Percentiles rank a stretch among this genome's conserved stretches.
phyloP scores from a whole-genome alignment of 2,797 vertebrate genomes.

The Vipera ursinii region DNA sequence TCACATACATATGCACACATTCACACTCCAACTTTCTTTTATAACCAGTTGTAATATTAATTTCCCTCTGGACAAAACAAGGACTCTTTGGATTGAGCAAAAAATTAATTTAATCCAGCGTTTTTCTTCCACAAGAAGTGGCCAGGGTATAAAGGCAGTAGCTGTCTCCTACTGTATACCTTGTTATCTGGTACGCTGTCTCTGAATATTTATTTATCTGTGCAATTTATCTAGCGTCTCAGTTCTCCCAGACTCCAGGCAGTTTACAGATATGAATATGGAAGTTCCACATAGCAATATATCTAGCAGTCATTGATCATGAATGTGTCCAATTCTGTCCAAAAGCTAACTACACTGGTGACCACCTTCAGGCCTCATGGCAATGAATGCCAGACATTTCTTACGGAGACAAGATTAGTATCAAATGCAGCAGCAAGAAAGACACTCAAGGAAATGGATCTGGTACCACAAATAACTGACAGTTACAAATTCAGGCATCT shows the following conservation, averaged over 20 bases:
- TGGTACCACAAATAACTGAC: neutral
- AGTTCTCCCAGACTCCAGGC: neutral
- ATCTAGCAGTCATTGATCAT: neutral
- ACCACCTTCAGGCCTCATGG: neutral
- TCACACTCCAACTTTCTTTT: conserved; percentile 3
- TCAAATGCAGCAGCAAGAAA: neutral
- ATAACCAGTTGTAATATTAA: neutral
- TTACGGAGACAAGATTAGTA: neutral
- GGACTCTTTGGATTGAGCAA: neutral
- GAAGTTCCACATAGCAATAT: neutral
- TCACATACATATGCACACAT: neutral
- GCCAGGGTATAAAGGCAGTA: conserved; percentile 1
- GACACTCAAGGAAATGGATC: conserved; percentile 9
- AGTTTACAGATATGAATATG: neutral
- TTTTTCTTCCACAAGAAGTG: neutral
- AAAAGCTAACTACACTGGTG: neutral
- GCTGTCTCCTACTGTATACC: neutral
- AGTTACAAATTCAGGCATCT: conserved; percentile 12
- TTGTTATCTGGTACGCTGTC: neutral
- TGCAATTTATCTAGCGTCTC: neutral
- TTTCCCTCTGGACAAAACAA: neutral
- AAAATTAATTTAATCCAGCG: neutral
- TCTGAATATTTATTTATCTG: neutral
- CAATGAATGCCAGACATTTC: neutral
- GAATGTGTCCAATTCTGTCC: neutral